Percentiles rank a stretch among this genome's conserved stretches.
Evolutionary conservation across 1,140 invertebrate species (phyloP).

Genomic region (Megalonaias nervosa): DNA sequence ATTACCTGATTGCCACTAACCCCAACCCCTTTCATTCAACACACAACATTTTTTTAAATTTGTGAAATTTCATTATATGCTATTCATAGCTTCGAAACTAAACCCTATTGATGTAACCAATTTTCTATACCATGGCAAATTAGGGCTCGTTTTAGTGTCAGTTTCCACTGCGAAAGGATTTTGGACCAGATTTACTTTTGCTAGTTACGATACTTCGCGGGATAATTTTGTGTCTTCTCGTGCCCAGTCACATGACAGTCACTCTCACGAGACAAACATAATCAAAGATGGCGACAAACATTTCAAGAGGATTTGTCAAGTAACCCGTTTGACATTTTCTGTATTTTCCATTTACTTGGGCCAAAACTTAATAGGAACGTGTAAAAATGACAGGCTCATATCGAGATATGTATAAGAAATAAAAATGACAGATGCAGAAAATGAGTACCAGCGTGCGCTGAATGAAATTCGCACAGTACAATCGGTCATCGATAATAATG

Average conservation of each 20-base stretch:
- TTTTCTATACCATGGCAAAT: slow-evolving; percentile 49
- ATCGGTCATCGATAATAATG: slow-evolving; percentile 96
- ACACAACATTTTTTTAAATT: no score
- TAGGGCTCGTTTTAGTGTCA: slow-evolving; percentile 34
- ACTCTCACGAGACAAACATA: slow-evolving; percentile 29
- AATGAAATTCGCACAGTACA: slow-evolving; percentile 76
- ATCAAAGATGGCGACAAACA: slow-evolving; percentile 36
- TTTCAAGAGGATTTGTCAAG: not conserved
- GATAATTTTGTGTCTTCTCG: slow-evolving; percentile 32
- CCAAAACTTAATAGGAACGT: not conserved
- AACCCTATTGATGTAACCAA: not conserved
- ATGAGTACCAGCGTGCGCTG: slow-evolving; percentile 65
- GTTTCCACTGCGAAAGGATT: no score
- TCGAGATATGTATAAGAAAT: slow-evolving; percentile 4
- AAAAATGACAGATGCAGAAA: slow-evolving; percentile 59
- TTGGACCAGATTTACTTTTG: no score
- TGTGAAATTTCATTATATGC: no score
- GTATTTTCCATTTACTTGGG: no score
- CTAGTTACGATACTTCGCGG: slow-evolving; percentile 14
- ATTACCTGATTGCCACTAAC: no score
- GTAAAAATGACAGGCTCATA: not conserved
- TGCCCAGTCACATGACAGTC: slow-evolving; percentile 28
- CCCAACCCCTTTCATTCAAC: no score
- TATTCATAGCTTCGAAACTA: no score
- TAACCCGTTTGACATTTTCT: not conserved